These are phyloP conservation scores for Parnassius mnemosyne DNA, from an alignment of 2,888 invertebrate genomes.

Conservation along the genomic window DNA sequence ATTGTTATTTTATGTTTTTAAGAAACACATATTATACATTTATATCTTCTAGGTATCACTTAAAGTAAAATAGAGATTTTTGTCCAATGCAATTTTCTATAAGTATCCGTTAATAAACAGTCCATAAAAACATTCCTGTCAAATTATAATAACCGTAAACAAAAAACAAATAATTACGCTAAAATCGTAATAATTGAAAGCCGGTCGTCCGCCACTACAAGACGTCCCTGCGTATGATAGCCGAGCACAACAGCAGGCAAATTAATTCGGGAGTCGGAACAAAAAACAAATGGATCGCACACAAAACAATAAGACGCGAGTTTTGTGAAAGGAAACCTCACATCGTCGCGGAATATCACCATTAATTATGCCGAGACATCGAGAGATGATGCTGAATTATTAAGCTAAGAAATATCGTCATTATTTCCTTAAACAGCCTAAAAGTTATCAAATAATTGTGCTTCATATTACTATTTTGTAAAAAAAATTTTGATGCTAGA, in stretches of 20 bases:
- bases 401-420: not conserved
- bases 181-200: constrained; percentile 12
- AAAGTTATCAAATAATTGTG: too few relatives aligned
- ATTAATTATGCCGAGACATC: constrained; percentile 68
- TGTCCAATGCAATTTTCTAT: too few relatives aligned
- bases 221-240: constrained; percentile 59
- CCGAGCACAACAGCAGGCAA: constrained; percentile 55
- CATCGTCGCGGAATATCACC: constrained; percentile 49
- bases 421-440: not conserved
- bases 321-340: constrained; percentile 59
- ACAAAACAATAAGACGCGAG: constrained; percentile 56
- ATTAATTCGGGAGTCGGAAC: constrained; percentile 63
- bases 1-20: too few relatives aligned
- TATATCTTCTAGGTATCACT: too few relatives aligned
- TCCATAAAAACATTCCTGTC: not conserved
- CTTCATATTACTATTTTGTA: too few relatives aligned
- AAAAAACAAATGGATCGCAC: constrained; percentile 55
- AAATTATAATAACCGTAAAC: constrained; percentile 11
- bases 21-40: too few relatives aligned
- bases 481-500: too few relatives aligned
- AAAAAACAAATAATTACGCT: constrained; percentile 15
- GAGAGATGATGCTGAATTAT: constrained; percentile 29
- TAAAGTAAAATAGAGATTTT: too few relatives aligned
- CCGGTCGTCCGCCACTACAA: constrained; percentile 22
- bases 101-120: too few relatives aligned